These are phyloP conservation scores for Virgularia gustaviana DNA, from an alignment of 92 coral and sea anemone genomes.

Conservation along the genomic window DNA sequence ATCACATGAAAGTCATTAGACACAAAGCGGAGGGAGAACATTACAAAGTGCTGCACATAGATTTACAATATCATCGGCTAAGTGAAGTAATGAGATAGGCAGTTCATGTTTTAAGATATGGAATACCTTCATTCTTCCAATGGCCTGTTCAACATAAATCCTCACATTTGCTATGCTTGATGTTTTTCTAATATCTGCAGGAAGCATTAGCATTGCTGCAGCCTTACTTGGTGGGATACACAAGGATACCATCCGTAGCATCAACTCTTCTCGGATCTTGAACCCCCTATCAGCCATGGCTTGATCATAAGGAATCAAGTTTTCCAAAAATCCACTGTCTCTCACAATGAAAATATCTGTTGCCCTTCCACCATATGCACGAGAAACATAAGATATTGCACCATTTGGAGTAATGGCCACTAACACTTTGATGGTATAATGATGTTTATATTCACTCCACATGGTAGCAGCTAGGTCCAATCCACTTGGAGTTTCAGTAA, in stretches of 20 bases:
- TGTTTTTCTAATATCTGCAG: slow-evolving; percentile 59
- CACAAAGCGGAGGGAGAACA: slow-evolving; percentile 47
- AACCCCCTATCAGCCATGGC: slow-evolving; percentile 35
- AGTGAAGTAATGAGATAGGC: slow-evolving; percentile 51
- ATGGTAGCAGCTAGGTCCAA: slow-evolving; percentile 23
- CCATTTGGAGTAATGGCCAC: slow-evolving; percentile 34
- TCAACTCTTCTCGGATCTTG: slow-evolving; percentile 10
- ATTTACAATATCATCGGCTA: slow-evolving; percentile 59
- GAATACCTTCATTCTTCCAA: slow-evolving; percentile 51
- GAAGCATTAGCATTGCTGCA: slow-evolving; percentile 62
- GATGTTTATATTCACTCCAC: slow-evolving; percentile 42
- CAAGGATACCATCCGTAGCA: background rate
- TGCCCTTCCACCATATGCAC: slow-evolving; percentile 24
- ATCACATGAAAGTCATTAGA: too few relatives aligned
- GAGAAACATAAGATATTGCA: slow-evolving; percentile 18
- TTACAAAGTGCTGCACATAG: slow-evolving; percentile 60
- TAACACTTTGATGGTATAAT: slow-evolving; percentile 26
- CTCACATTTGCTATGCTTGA: slow-evolving; percentile 69
- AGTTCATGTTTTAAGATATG: slow-evolving; percentile 56
- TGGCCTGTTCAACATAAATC: slow-evolving; percentile 66
- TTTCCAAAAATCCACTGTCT: slow-evolving; percentile 22
- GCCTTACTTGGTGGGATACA: slow-evolving; percentile 15
- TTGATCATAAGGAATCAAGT: slow-evolving; percentile 24
- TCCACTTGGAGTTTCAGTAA: slow-evolving; percentile 50
- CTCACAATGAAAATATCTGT: slow-evolving; percentile 17